Conservation (phyloP, 1,140 invertebrate genomes). For the Phymorhynchus buccinoides region DNA sequence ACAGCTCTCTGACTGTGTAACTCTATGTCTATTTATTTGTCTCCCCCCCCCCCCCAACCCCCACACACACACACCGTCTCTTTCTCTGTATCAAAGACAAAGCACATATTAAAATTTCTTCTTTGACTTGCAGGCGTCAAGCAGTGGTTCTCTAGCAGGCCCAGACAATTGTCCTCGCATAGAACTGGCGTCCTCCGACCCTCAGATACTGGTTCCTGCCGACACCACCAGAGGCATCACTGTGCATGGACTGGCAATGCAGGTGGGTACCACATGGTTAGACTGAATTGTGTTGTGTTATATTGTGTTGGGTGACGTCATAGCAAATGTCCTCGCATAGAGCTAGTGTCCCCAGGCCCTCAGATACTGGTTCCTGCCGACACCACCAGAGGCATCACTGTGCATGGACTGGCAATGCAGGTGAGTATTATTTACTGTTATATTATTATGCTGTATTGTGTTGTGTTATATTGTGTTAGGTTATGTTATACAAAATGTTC, state of each 20-base stretch:
- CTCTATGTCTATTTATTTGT: too few species aligned
- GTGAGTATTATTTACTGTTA: too few species aligned
- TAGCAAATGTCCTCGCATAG: conserved; percentile 59
- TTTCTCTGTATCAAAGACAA: too few species aligned
- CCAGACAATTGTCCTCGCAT: conserved; percentile 60
- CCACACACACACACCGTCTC: too few species aligned
- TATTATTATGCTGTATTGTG: too few species aligned
- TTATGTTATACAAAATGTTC: too few species aligned
- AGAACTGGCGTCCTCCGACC: conserved; percentile 31
- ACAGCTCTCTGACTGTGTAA: too few species aligned
- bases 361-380: conserved; percentile 60
- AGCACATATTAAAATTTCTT: too few species aligned
- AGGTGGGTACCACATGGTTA: conserved; percentile 36
- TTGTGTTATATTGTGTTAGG: background rate
- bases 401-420: conserved; percentile 47
- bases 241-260: conserved; percentile 45
- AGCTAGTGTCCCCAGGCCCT: conserved; percentile 22
- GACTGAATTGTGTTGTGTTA: too few species aligned
- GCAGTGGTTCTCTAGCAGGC: conserved; percentile 37
- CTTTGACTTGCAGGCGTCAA: background rate
- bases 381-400: conserved; percentile 46
- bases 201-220: conserved; percentile 58
- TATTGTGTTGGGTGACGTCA: too few species aligned
- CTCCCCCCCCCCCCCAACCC: too few species aligned
- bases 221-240: conserved; percentile 49